Base-by-base conservation (phyloP, 2,797 vertebrate species). In the Gambusia yucatana region DNA sequence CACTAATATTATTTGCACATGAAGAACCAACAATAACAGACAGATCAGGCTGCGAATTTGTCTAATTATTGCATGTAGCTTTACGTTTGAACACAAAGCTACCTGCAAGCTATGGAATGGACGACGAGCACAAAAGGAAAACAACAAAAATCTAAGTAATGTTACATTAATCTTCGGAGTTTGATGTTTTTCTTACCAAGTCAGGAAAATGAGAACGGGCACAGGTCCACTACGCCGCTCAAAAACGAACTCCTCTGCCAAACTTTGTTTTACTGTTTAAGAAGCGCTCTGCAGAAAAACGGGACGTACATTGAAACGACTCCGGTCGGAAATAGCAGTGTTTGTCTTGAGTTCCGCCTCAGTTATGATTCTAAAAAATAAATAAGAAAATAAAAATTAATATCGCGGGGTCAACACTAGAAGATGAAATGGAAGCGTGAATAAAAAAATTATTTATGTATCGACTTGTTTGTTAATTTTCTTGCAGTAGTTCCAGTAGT, bases 131-230 rank as follows among this genome's bases (percentile, higher is more conserved):
- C 28, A 8, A 11, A 50, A 28, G 10, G 5, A 13, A 50, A 55
- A 59, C 22, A 16, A 13, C 9, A 13, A 13, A 43, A 3, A 67
- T 41, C 8, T 14, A 13, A 43, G n/a, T 41, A 39, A 25, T 4
- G 0, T 47, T 5, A 28, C 33, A 4, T 4, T 22, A 4, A 8
- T 28, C 61, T 14, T 9, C n/a, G 0, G 0, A 28, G 17, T 4
- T 47, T 55, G 4, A 2, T 63, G 9, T 69, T 69, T 73, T n/a
- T 41, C 72, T 77, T 77, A 84, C 75, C 78, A 44, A 43, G 69
- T 80, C 72, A 46, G 50, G 61, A 30, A 6, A 74, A 30, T 1
- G 48, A 50, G 61, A 65, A 63, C 72, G 39, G 43, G 36, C 17
- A 46, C 22, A 46, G 63, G 30, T 48, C 9, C 0, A 57, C 16